A percentile compares a stretch with the other conserved stretches of the same genome.
phyloP scores from a whole-genome alignment of 2,888 invertebrate genomes.

The Tromatobia lineatoria region DNA sequence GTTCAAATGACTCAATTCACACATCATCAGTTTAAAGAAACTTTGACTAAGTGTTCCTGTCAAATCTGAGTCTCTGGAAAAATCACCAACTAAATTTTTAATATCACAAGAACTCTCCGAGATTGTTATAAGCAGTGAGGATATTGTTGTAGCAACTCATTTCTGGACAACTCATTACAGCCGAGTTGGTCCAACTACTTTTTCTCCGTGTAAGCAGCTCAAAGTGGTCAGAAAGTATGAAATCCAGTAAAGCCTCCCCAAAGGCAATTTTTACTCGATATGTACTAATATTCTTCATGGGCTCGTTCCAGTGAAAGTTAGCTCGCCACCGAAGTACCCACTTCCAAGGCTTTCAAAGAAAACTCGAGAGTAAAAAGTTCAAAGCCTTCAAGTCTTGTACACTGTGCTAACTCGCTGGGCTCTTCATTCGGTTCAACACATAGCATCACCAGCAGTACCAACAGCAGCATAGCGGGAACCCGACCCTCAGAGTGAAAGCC shows the following conservation, averaged over 20 bases:
- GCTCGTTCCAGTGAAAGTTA: constrained; percentile 26
- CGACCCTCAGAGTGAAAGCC: neutral
- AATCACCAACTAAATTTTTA: no score
- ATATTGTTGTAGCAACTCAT: no score
- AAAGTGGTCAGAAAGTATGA: neutral
- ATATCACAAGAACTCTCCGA: no score
- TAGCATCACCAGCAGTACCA: neutral
- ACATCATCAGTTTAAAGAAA: no score
- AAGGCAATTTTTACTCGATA: constrained; percentile 14
- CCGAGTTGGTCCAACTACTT: no score
- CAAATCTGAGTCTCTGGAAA: no score
- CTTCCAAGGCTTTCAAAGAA: constrained; percentile 59
- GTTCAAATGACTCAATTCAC: no score
- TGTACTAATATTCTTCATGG: constrained; percentile 7
- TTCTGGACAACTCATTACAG: no score
- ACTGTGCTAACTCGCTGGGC: constrained; percentile 31
- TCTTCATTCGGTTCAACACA: constrained; percentile 41
- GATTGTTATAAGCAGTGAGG: no score
- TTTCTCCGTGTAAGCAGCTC: neutral
- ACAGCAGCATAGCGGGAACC: constrained; percentile 14
- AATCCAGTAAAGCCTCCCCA: neutral
- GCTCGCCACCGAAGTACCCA: constrained; percentile 46
- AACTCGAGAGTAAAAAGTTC: constrained; percentile 47
- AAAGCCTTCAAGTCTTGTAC: constrained; percentile 41
- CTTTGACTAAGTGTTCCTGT: no score